phyloP scores from a whole-genome alignment of 2,113 vertebrate species.

The Zeus faber region DNA sequence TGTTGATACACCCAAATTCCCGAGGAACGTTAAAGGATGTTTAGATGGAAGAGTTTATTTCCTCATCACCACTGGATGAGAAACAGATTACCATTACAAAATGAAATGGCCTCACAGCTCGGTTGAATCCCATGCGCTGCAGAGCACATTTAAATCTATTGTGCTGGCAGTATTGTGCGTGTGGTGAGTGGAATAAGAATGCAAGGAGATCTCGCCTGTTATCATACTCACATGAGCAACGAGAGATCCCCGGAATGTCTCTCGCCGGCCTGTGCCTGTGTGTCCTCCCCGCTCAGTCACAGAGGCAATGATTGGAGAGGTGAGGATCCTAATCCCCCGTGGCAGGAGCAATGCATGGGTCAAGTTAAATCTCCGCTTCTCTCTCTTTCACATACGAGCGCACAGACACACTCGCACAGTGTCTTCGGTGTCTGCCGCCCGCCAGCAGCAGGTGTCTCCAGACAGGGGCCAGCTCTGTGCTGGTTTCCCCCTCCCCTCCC shows the following conservation, averaged over 20 bases:
- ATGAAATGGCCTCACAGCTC: too few species aligned
- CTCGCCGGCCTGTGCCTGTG: slow-evolving; percentile 9
- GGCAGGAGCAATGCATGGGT: slow-evolving; percentile 32
- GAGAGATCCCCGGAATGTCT: slow-evolving; percentile 26
- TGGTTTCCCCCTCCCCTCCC: slow-evolving; percentile 36
- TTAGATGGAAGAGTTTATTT: too few species aligned
- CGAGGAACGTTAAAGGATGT: too few species aligned
- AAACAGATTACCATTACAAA: too few species aligned
- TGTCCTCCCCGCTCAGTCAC: slow-evolving; percentile 34
- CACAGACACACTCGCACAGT: slow-evolving; percentile 44
- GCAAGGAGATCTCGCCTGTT: not conserved
- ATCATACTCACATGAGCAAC: slow-evolving; percentile 60
- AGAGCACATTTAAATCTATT: too few species aligned
- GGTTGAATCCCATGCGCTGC: too few species aligned
- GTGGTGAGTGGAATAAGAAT: slow-evolving; percentile 3
- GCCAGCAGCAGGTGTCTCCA: slow-evolving; percentile 72
- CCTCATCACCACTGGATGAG: too few species aligned
- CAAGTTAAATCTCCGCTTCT: slow-evolving; percentile 29
- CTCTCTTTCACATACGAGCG: slow-evolving; percentile 35
- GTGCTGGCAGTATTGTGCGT: slow-evolving; percentile 5
- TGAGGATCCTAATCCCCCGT: slow-evolving; percentile 19
- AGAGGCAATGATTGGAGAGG: slow-evolving; percentile 27
- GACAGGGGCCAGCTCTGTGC: slow-evolving; percentile 66
- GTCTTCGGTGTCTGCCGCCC: slow-evolving; percentile 48
- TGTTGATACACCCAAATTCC: too few species aligned